Conservation (phyloP, 2,797 vertebrate genomes). For the Pseudochromis fuscus region DNA sequence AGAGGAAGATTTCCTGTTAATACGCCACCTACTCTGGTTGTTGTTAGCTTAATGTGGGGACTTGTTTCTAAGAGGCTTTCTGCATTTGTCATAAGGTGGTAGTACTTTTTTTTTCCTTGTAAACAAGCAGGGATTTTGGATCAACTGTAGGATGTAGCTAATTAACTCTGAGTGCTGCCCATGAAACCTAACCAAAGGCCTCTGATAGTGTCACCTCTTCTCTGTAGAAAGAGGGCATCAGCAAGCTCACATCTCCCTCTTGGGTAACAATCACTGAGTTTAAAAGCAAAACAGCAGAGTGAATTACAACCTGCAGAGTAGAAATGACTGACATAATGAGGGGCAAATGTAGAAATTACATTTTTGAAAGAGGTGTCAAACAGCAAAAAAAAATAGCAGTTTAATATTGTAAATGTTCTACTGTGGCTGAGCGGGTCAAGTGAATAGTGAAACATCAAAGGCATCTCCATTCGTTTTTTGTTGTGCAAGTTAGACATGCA, state of each 20-base stretch:
- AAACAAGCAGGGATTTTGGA: conserved; percentile 57
- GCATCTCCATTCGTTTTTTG: neutral
- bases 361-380: neutral
- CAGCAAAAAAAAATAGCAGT: neutral
- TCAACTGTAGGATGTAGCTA: conserved; percentile 52
- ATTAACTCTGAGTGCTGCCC: conserved; percentile 51
- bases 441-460: conserved; percentile 8
- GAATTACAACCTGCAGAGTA: conserved; percentile 4
- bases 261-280: conserved; percentile 8
- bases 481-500: conserved; percentile 9
- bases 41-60: conserved; percentile 40
- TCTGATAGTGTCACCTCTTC: conserved; percentile 12
- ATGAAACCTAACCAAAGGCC: conserved; percentile 41
- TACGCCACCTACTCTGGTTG: conserved; percentile 35
- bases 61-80: conserved; percentile 53
- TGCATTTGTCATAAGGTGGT: conserved; percentile 43
- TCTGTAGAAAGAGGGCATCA: conserved; percentile 13
- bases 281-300: conserved; percentile 12
- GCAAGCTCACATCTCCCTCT: conserved; percentile 33
- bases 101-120: conserved; percentile 32
- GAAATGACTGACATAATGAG: neutral
- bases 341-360: neutral
- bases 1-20: conserved; percentile 40
- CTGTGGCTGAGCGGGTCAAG: neutral
- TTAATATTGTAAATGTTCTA: neutral